Evolutionary conservation across 2,113 vertebrate genomes (phyloP).

Genomic region (Nothobranchius kuhntae): DNA sequence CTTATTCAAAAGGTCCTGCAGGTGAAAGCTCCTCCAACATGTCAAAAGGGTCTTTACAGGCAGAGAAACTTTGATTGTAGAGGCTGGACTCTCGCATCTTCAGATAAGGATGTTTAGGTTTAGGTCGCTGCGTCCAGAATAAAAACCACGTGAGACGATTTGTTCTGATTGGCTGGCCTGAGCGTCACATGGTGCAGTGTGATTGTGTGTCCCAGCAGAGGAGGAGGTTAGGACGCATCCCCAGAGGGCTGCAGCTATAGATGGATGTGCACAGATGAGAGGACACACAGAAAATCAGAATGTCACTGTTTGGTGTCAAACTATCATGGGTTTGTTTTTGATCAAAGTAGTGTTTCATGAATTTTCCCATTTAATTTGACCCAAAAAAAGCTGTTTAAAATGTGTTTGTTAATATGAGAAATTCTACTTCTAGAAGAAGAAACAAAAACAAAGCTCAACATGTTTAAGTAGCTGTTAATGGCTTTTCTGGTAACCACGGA

Average conservation of each 20-base stretch:
- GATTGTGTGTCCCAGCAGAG: conserved; percentile 32
- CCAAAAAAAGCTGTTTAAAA: no score
- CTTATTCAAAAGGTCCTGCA: conserved; percentile 22
- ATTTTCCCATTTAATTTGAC: no score
- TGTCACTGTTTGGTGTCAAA: background rate
- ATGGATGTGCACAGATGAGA: conserved; percentile 44
- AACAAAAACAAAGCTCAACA: no score
- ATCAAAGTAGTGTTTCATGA: no score
- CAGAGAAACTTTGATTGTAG: conserved; percentile 26
- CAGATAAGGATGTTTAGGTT: conserved; percentile 33
- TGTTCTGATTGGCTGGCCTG: conserved; percentile 51
- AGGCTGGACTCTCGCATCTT: conserved; percentile 38
- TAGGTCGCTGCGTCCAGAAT: conserved; percentile 14
- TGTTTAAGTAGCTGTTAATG: no score
- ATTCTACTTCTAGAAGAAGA: no score
- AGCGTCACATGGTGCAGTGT: conserved; percentile 50
- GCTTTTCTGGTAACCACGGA: no score
- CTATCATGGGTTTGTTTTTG: no score
- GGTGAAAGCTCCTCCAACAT: conserved; percentile 29
- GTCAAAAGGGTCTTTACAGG: background rate
- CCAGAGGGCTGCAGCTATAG: conserved; percentile 50
- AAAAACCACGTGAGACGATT: conserved; percentile 18
- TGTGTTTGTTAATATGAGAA: no score
- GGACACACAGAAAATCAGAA: conserved; percentile 19
- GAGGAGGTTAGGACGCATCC: conserved; percentile 54